These are phyloP conservation scores for Charina bottae DNA, from an alignment of 2,113 vertebrate genomes.

Conservation along the genomic window DNA sequence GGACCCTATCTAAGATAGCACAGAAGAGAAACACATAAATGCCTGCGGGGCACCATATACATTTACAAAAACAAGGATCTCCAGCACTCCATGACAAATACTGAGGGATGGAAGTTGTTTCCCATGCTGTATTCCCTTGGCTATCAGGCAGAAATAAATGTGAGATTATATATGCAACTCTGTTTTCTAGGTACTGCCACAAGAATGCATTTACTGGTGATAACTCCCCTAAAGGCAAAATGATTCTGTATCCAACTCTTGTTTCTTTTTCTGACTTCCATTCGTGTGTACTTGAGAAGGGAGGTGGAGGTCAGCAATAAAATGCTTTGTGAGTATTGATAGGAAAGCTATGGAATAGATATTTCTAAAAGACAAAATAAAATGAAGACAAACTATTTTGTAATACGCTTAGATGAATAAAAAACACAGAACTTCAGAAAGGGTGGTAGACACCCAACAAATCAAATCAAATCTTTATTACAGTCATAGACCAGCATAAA, in stretches of 20 bases:
- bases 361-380: slow-evolving; percentile 22
- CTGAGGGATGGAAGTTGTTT: slow-evolving; percentile 36
- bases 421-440: not conserved
- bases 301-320: slow-evolving; percentile 11
- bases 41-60: slow-evolving; percentile 61
- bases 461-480: not conserved
- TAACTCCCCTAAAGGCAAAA: slow-evolving; percentile 36
- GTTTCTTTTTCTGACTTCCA: not conserved
- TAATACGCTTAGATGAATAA: slow-evolving; percentile 22
- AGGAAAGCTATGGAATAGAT: slow-evolving; percentile 9
- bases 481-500: not conserved
- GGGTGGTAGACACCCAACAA: not conserved
- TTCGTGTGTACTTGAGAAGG: not conserved
- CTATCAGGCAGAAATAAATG: slow-evolving; percentile 23
- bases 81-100: slow-evolving; percentile 57
- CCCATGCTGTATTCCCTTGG: slow-evolving; percentile 4
- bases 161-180: slow-evolving; percentile 6
- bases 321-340: slow-evolving; percentile 15
- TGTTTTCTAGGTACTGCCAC: not conserved
- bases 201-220: slow-evolving; percentile 36
- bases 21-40: slow-evolving; percentile 60
- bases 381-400: not conserved
- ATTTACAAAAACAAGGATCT: slow-evolving; percentile 61
- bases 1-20: slow-evolving; percentile 49
- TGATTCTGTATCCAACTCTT: slow-evolving; percentile 13